These are phyloP conservation scores for Patagioenas fasciata DNA, from an alignment of 2,113 vertebrate species.

Conservation along the genomic window DNA sequence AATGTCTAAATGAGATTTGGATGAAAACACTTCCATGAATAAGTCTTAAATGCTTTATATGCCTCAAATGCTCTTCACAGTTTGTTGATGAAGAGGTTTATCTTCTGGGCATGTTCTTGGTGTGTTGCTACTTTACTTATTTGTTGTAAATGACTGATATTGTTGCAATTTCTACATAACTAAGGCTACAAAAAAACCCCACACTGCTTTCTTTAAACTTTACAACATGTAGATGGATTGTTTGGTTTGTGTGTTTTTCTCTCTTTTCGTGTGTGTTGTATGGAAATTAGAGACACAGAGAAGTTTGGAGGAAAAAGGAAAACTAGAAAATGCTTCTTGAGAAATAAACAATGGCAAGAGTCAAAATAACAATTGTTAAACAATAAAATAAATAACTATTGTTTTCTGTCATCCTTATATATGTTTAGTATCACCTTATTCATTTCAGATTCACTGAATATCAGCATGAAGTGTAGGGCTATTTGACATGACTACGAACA, in stretches of 20 bases:
- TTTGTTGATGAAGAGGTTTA: background rate
- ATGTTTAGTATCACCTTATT: background rate
- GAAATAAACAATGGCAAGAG: background rate
- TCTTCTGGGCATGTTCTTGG: background rate
- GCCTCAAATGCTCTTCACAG: background rate
- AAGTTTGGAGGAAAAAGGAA: background rate
- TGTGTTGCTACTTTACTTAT: background rate
- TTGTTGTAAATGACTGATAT: background rate
- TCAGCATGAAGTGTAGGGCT: background rate
- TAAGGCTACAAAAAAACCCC: background rate
- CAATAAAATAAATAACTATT: background rate
- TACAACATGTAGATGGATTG: fast-evolving
- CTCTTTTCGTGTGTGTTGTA: fast-evolving
- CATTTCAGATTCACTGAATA: background rate
- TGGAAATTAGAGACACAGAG: background rate
- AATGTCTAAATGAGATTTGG: background rate
- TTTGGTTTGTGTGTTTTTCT: background rate
- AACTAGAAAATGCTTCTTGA: background rate
- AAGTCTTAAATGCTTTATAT: background rate
- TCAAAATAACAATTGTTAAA: background rate
- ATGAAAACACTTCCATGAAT: background rate
- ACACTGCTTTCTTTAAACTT: background rate
- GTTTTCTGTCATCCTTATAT: background rate
- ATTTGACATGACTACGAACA: background rate
- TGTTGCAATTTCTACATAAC: background rate